Conservation (phyloP, 2,888 invertebrate species). For the Apoda limacodes region DNA sequence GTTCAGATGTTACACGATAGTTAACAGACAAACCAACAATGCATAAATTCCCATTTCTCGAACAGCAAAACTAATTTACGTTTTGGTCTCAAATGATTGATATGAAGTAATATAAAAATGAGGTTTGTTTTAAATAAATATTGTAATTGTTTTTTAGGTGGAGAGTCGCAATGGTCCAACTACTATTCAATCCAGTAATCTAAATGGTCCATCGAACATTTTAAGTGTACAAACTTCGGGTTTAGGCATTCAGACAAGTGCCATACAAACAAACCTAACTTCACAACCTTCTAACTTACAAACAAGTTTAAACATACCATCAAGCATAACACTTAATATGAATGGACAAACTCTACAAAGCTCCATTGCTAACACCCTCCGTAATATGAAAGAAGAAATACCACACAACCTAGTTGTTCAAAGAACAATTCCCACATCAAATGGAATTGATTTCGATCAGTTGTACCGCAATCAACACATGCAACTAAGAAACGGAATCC, state of each 20-base stretch:
- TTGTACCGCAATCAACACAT: conserved; percentile 27
- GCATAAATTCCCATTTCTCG: too few species aligned
- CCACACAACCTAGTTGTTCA: conserved; percentile 55
- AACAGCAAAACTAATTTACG: too few species aligned
- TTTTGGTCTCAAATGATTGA: too few species aligned
- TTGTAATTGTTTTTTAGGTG: conserved; percentile 30
- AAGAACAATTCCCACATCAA: conserved; percentile 33
- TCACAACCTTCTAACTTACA: conserved; percentile 34
- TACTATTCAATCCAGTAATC: conserved; percentile 35
- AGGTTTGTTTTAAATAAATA: neutral
- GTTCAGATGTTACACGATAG: too few species aligned
- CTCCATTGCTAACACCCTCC: conserved; percentile 39
- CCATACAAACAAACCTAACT: conserved; percentile 23
- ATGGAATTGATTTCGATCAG: conserved; percentile 55
- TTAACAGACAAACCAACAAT: too few species aligned
- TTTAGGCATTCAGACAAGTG: conserved; percentile 26
- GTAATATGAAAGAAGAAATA: conserved; percentile 33
- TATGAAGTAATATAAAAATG: conserved; percentile 5
- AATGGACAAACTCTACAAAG: conserved; percentile 32
- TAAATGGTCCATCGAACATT: conserved; percentile 34
- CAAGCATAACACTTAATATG: conserved; percentile 43
- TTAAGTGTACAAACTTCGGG: conserved; percentile 42
- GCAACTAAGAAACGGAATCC: conserved; percentile 47
- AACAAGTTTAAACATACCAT: conserved; percentile 37
- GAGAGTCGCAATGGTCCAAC: conserved; percentile 53